Percentiles rank a stretch among this genome's conserved stretches.
phyloP scores from a whole-genome alignment of 1,140 invertebrate genomes.

The Macrosteles quadrilineatus region DNA sequence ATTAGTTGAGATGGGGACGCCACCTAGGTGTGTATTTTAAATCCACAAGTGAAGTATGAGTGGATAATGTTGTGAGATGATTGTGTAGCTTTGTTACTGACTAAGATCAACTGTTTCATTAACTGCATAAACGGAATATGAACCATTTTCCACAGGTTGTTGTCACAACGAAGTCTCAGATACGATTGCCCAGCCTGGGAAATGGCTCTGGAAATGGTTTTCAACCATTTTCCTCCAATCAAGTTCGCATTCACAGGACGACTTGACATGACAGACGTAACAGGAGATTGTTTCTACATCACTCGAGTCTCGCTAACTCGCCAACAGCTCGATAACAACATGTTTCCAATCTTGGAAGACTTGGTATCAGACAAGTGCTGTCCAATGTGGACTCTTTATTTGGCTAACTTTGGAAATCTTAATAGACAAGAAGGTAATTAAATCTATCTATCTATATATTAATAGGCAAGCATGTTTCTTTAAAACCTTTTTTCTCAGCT shows the following conservation, averaged over 20 bases:
- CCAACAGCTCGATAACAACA: constrained; percentile 31
- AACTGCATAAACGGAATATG: not conserved
- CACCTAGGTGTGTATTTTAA: too few relatives aligned
- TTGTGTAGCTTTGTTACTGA: too few relatives aligned
- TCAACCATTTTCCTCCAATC: constrained; percentile 55
- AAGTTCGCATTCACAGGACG: constrained; percentile 58
- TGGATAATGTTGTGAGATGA: too few relatives aligned
- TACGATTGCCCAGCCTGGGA: constrained; percentile 52
- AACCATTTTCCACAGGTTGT: constrained; percentile 18
- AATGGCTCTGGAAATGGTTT: constrained; percentile 54
- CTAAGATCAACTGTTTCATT: too few relatives aligned
- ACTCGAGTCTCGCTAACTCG: constrained; percentile 36
- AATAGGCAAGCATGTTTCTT: too few relatives aligned
- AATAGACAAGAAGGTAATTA: not conserved
- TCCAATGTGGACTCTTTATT: constrained; percentile 47
- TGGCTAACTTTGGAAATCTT: constrained; percentile 44
- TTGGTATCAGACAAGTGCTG: constrained; percentile 47
- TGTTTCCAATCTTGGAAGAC: constrained; percentile 49
- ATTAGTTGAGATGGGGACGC: too few relatives aligned
- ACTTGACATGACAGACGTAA: constrained; percentile 56
- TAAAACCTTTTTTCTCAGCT: too few relatives aligned
- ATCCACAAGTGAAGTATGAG: too few relatives aligned
- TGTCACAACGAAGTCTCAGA: constrained; percentile 4
- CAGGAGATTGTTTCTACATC: constrained; percentile 51
- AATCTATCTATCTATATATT: too few relatives aligned